phyloP scores from a whole-genome alignment of 1,140 invertebrate species.

The Drosophila takahashii region DNA sequence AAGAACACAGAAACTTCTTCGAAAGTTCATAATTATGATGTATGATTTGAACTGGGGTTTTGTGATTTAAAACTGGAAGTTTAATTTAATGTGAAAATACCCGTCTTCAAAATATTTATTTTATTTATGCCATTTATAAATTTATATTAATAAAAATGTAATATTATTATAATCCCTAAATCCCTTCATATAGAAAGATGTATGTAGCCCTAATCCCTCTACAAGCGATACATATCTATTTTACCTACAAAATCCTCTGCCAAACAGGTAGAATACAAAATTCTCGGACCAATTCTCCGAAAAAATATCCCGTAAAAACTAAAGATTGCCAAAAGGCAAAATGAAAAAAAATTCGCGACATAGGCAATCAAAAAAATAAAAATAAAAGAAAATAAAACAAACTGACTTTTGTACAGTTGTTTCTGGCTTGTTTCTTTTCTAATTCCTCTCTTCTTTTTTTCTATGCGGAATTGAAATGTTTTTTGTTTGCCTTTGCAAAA shows the following conservation, averaged over 20 bases:
- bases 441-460: constrained; percentile 18
- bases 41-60: background rate
- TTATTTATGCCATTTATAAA: too few relatives aligned
- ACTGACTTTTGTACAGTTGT: constrained; percentile 60
- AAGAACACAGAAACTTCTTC: background rate
- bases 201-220: too few relatives aligned
- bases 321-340: constrained; percentile 6
- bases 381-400: constrained; percentile 9
- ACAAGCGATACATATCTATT: background rate
- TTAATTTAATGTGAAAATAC: background rate
- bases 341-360: constrained; percentile 4
- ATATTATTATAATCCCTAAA: too few relatives aligned
- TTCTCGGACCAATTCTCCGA: constrained; percentile 8
- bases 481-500: constrained; percentile 59
- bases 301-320: constrained; percentile 23
- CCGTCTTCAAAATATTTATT: too few relatives aligned
- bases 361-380: constrained; percentile 19
- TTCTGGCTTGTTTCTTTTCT: constrained; percentile 27
- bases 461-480: constrained; percentile 43
- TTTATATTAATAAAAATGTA: too few relatives aligned
- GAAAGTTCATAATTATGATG: background rate
- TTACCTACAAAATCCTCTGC: background rate
- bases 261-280: constrained; percentile 24
- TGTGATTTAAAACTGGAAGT: background rate
- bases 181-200: too few relatives aligned